Evolutionary conservation across 2,113 vertebrate species (phyloP).

Genomic region (Naja naja): DNA sequence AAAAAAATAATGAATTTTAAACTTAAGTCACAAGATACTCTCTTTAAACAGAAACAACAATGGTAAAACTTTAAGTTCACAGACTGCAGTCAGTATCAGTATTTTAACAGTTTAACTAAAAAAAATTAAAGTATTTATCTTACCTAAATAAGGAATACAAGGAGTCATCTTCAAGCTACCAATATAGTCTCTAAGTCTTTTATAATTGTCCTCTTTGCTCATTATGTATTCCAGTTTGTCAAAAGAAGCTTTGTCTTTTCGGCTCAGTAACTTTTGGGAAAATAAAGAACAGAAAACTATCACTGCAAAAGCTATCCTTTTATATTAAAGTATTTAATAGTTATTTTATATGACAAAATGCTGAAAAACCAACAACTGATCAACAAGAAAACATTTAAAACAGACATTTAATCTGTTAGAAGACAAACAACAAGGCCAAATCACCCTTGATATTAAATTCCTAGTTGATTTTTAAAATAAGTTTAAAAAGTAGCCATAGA

Average conservation of each 20-base stretch:
- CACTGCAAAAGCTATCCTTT: background rate
- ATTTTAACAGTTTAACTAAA: background rate
- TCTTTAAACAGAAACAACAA: background rate
- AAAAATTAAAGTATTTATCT: conserved; percentile 41
- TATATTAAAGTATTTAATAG: background rate
- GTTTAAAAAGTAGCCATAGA: background rate
- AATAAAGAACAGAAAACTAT: conserved; percentile 4
- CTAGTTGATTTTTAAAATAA: background rate
- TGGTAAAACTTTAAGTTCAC: background rate
- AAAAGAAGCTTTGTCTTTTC: conserved; percentile 96
- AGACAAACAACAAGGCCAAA: background rate
- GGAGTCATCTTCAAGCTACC: conserved; percentile 98
- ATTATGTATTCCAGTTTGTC: conserved; percentile 96
- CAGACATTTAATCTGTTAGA: background rate
- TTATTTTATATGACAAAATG: background rate
- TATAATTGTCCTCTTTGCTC: conserved; percentile 99
- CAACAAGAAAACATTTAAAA: background rate
- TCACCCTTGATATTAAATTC: background rate
- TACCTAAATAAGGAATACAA: conserved; percentile 98
- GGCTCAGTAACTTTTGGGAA: conserved; percentile 83
- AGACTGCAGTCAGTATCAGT: background rate
- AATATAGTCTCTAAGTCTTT: conserved; percentile 94
- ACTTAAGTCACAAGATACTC: background rate
- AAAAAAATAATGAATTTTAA: background rate
- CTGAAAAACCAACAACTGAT: background rate